These are phyloP conservation scores for Leucophenga maculata DNA, from an alignment of 2,888 invertebrate species.

Conservation along the genomic window DNA sequence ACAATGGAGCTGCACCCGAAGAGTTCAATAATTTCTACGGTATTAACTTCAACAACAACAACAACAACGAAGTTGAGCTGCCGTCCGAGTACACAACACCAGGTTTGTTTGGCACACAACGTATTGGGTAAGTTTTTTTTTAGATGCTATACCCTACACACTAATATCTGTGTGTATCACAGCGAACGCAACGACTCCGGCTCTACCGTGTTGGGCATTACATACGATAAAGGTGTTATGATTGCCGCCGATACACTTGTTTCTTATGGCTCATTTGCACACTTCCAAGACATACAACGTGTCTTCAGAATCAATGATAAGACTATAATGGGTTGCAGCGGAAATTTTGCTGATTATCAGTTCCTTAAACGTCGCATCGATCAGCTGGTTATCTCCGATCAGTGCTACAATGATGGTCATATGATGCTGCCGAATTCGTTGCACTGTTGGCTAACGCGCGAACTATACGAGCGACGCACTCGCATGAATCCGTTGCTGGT, in stretches of 20 bases:
- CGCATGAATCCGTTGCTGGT: constrained; percentile 98
- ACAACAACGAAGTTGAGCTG: constrained; percentile 62
- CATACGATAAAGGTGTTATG: constrained; percentile 89
- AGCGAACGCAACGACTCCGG: constrained; percentile 88
- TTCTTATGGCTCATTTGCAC: constrained; percentile 93
- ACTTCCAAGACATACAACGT: constrained; percentile 88
- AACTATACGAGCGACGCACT: constrained; percentile 92
- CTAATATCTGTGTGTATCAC: not conserved
- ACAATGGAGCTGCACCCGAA: constrained; percentile 86
- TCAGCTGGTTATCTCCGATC: constrained; percentile 85
- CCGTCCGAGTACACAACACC: constrained; percentile 62
- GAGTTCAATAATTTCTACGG: constrained; percentile 85
- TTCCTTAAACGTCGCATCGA: constrained; percentile 74
- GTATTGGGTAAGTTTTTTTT: constrained; percentile 70
- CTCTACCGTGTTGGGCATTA: constrained; percentile 90
- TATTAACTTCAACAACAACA: too few species aligned
- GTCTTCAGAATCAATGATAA: constrained; percentile 91
- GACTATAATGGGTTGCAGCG: constrained; percentile 90
- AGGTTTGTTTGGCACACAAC: constrained; percentile 72
- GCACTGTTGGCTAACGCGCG: constrained; percentile 94
- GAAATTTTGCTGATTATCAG: constrained; percentile 98
- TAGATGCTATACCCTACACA: too few species aligned
- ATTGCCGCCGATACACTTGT: constrained; percentile 94
- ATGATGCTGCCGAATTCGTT: constrained; percentile 90
- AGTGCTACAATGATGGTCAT: constrained; percentile 91